Conservation (phyloP, 30 jellyfish, hydroid and myxozoan species). For the Chironex yamaguchii region DNA sequence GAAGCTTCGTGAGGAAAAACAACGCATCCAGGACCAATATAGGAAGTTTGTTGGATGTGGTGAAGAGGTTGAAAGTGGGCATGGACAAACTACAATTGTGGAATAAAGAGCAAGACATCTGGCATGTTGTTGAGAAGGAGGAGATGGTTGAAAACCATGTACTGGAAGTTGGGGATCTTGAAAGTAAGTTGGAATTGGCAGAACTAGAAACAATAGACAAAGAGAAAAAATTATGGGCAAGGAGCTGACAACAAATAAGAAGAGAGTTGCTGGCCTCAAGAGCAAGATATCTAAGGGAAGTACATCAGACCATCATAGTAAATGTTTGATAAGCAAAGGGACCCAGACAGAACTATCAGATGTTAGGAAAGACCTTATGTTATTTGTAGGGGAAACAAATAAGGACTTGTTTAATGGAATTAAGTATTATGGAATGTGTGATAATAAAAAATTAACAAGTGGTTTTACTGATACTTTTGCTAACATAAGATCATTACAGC, state of each 20-base stretch:
- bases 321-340: neutral
- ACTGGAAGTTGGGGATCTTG: neutral
- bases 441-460: neutral
- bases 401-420: neutral
- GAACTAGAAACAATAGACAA: neutral
- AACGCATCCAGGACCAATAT: neutral
- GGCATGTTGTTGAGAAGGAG: neutral
- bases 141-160: neutral
- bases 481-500: neutral
- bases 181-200: neutral
- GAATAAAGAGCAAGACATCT: neutral
- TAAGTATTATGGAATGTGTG: neutral
- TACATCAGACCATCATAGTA: neutral
- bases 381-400: neutral
- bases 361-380: neutral
- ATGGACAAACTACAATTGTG: neutral
- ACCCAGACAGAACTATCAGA: neutral
- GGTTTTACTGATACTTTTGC: neutral
- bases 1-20: neutral
- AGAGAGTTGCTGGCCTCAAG: neutral
- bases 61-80: neutral
- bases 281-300: neutral
- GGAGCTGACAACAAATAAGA: conserved; percentile 7
- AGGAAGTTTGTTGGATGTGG: neutral
- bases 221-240: neutral